Base-by-base conservation (phyloP, 2,888 invertebrate genomes). In the Eurytoma adleriae region DNA sequence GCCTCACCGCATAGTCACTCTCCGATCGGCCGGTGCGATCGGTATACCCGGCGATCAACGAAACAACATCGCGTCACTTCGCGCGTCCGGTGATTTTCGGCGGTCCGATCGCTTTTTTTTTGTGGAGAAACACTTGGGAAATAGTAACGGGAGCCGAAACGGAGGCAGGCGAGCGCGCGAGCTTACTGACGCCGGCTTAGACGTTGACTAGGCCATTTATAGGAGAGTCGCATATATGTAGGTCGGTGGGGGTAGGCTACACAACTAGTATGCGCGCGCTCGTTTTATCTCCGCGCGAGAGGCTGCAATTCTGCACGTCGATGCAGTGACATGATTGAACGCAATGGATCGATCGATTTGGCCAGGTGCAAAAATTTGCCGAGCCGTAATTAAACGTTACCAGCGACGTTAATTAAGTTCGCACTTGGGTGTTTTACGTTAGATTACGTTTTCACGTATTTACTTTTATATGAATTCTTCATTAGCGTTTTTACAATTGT, bases 151-250 rank as follows among this genome's bases (percentile, higher is more conserved):
- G 64, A 64, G 56, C 40, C 56, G 69, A 64, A 59, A 64, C 59
- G 77, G 62, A 64, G 69, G 66, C 61, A 67, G 71, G 30, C 48
- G 61, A 67, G 71, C 48, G 75, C 64, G 76, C 69, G 48, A 77
- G 69, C 79, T 79, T 84, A 88, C 88, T 89, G 87, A 84, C 86
- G 86, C 84, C 83, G 83, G 86, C 83, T 87, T 87, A 86, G 87
- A 87, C 86, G 86, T 86, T 87, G 87, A 86, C 88, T 87, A 88
- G 87, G 86, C 86, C 89, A 90, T 90, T 90, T 90, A 90, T 90
- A 90, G 86, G 86, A 86, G 86, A 85, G 86, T 83, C 86, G 62
- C 71, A 74, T 73, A 71, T 78, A 89, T 89, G 87, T 89, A 88
- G 89, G 89, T 89, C 89, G 89, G 90, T 90, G 89, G 90, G 90